Evolutionary conservation across 2,888 invertebrate genomes (phyloP), one percentile per base, ranked within the genome.

Genomic region (Tinea pellionella): DNA sequence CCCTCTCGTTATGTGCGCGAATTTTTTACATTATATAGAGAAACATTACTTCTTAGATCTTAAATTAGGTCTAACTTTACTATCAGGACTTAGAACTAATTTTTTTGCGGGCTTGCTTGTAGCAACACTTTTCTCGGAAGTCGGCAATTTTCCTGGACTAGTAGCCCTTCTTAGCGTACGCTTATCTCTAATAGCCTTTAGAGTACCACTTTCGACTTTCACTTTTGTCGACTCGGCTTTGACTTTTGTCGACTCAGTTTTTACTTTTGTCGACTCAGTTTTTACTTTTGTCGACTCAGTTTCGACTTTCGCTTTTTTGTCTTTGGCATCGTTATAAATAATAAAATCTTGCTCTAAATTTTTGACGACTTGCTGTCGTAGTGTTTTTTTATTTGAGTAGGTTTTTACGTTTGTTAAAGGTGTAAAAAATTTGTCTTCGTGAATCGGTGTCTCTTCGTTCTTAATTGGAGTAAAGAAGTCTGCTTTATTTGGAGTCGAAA

Each of bases 311-410:
- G 56, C 24, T 37, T 9, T 37, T 12, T 37, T 37, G 6, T 37
- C 37, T 12, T n/a, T 18, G 4, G 42, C 3, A 15, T 18, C 16
- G 51, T 4, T 12, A 6, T 51, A 18, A 19, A 51, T 51, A 18
- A 12, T 9, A 30, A 85, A 84, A 12, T 84, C 84, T 0, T 67
- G 61, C 55, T 85, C 81, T 0, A 85, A 63, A 63, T 83, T 84
- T 60, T 84, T 86, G 0, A 80, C 78, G 0, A 83, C 71, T 1
- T 70, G 71, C 1, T 66, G 66, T 1, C 74, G 65, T 0, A 80
- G 19, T 0, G 67, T 65, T 60, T 69, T 71, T 41, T 75, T 77
- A 13, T 9, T 30, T 0, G 73, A 62, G 41, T 84, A 83, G 0
- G 81, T 83, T 62, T 77, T 83, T 0, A 80, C 55, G 0, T 75